Evolutionary conservation across 2,113 vertebrate genomes (phyloP).

Genomic region (Antennarius striatus): DNA sequence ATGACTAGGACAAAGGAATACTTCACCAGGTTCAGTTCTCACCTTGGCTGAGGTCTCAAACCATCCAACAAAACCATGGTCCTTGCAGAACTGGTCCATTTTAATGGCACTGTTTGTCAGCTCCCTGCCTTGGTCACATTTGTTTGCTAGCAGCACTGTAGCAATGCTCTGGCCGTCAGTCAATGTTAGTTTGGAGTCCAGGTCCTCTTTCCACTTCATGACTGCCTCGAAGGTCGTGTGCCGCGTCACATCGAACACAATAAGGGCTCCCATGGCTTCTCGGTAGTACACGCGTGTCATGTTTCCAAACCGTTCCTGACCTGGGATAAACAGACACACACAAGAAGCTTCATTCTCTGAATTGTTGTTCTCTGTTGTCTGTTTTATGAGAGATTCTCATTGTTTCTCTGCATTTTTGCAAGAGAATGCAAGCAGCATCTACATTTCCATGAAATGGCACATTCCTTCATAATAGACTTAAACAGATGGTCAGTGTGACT

Average conservation of each 20-base stretch:
- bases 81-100: conserved; percentile 83
- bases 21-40: neutral
- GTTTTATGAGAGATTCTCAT: conserved; percentile 23
- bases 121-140: conserved; percentile 80
- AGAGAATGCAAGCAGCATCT: conserved; percentile 12
- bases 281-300: conserved; percentile 87
- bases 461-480: conserved; percentile 62
- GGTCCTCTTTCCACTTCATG: conserved; percentile 84
- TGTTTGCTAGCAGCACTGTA: conserved; percentile 83
- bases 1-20: neutral
- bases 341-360: conserved; percentile 4
- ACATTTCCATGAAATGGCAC: conserved; percentile 50
- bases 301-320: conserved; percentile 86
- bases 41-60: conserved; percentile 86
- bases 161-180: conserved; percentile 79
- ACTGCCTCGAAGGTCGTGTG: conserved; percentile 83
- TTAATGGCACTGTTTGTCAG: conserved; percentile 69
- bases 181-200: conserved; percentile 83
- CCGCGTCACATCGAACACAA: conserved; percentile 83
- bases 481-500: conserved; percentile 24
- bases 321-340: conserved; percentile 52
- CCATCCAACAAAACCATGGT: conserved; percentile 82
- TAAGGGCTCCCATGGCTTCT: conserved; percentile 84
- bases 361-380: neutral
- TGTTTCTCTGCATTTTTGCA: conserved; percentile 40